Evolutionary conservation across 2,797 vertebrate genomes (phyloP).

Genomic region (Jordanella pulchra): DNA sequence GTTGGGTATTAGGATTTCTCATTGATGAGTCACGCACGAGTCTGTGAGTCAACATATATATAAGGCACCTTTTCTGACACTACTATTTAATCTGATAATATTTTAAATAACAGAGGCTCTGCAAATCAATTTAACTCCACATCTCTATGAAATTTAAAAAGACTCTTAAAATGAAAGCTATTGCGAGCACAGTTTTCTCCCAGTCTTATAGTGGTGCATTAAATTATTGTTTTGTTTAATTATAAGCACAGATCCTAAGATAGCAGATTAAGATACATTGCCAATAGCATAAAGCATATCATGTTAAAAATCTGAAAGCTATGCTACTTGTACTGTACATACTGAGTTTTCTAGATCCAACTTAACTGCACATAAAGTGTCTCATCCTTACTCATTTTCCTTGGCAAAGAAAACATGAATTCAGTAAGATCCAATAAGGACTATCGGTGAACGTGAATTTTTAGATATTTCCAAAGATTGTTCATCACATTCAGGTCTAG

Average conservation of each 20-base stretch:
- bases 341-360: too few species aligned
- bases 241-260: too few species aligned
- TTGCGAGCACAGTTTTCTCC: not conserved
- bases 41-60: not conserved
- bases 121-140: not conserved
- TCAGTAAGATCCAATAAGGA: not conserved
- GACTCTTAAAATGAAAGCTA: conserved; percentile 25
- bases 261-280: not conserved
- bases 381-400: too few species aligned
- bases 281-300: not conserved
- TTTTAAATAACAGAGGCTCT: too few species aligned
- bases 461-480: not conserved
- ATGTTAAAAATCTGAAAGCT: too few species aligned
- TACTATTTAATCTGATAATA: not conserved
- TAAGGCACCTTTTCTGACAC: not conserved
- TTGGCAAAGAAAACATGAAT: too few species aligned
- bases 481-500: not conserved
- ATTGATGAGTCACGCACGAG: not conserved
- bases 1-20: too few species aligned
- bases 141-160: not conserved
- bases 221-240: not conserved
- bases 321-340: too few species aligned
- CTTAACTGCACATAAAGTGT: too few species aligned
- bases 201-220: not conserved
- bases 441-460: not conserved